Base-by-base conservation (phyloP, 2,888 invertebrate genomes). In the Diplolepis rosae region DNA sequence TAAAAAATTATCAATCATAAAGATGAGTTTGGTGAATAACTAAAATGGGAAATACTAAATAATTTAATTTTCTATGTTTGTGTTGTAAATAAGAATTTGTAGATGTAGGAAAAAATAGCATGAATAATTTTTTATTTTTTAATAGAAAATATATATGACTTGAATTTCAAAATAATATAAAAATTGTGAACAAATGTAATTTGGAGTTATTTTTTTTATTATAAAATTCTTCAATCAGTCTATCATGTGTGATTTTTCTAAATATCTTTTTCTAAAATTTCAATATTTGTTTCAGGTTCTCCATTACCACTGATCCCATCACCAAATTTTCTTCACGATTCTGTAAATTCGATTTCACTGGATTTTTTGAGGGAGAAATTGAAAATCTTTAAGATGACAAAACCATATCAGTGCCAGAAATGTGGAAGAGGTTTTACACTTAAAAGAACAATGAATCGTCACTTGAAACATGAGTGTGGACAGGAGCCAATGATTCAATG, bases 391-490 rank as follows among this genome's bases (percentile, higher is more conserved):
- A 50, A 22, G 24, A 50, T 27, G 13, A 50, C 13, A 52, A 52
- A 51, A 24, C 28, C 28, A n/a, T 51, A 51, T 27, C 4, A 24
- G 13, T 51, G 51, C n/a, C 28, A 51, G 9, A 5, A 45, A n/a
- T 45, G 15, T 45, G 15, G 45, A 45, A 42, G 39, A n/a, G 39
- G 39, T 4, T 42, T 42, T 42, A n/a, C 39, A n/a, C 39, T 42
- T 42, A n/a, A 42, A 7, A 42, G 39, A n/a, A 42, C 39, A 42
- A 42, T n/a, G 15, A 42, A 42, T 42, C 39, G 51, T 27, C 51
- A 51, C n/a, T 15, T 51, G 51, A 51, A 51, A 15, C 27, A 51
- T 9, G 51, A 51, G 18, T 51, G 51, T 51, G 51, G 51, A 27
- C n/a, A 51, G 18, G 18, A 13, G 22, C 51, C 51, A 13, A 27